Base-by-base conservation (phyloP, 2,113 vertebrate genomes). In the Hydropotes inermis region DNA sequence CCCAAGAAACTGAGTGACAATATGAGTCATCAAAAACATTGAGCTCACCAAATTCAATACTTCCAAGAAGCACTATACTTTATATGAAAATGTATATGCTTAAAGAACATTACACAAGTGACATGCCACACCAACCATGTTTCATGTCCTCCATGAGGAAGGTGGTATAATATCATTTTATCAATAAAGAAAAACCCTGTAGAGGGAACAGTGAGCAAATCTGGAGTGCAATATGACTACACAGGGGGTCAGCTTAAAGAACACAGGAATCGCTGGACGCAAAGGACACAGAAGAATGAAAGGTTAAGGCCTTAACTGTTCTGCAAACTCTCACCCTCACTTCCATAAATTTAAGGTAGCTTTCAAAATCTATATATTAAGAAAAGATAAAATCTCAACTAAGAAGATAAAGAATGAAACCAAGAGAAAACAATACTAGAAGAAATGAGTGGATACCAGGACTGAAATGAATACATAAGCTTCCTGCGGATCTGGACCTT, bases 1-100 rank as follows among this genome's bases (percentile, higher is more conserved):
- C 79, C 83, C 83, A 91, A 96, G 98, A 93, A 97, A 94, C 90
- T 52, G 85, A 96, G 47, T 85, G 83, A 98, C 91, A 91, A 89
- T 89, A 79, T 96, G 95, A 98, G 70, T 97, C 96, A 96, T 95
- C 97, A 91, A 67, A 98, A 98, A 92, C 82, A 55, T 96, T 97
- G 96, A 96, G 89, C 83, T 97, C 82, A 30, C 57, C 94, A 58
- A 97, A 94, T 94, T 89, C 58, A 96, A 89, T 89, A 87, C 52
- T 95, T 97, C 89, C 57, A 97, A 97, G 95, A 96, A 93, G 67
- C 0, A 61, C 94, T 91, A 94, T 70, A 93, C 93, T 95, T 84
- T 83, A 87, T 89, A 97, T 96, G 92, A 97, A 96, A 91, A 97
- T 89, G 13, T 94, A 89, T 96, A 36, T 79, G 86, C 92, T 87